Base-by-base conservation (phyloP, 2,888 invertebrate genomes). In the Eudasyphora cyanicolor region DNA sequence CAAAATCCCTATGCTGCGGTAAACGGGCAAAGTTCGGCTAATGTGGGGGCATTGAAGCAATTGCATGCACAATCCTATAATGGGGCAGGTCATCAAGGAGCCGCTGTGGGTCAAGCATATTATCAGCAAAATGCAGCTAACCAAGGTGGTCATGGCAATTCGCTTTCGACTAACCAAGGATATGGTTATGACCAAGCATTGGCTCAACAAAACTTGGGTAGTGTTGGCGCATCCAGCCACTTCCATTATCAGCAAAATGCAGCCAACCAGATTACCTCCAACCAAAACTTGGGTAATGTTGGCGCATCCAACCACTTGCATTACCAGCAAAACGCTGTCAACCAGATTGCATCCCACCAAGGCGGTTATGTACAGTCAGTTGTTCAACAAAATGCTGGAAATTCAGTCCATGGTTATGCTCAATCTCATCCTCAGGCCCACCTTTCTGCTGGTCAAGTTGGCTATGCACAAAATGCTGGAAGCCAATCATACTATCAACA, bases 351-450 rank as follows among this genome's bases (percentile, higher is more conserved):
- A 27, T n/a, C 27, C n/a, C 27, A 29, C 7, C 62, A 45, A 24
- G 21, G 5, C 35, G 10, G 24, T 17, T 32, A 29, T 14, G 17
- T 7, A 14, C n/a, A n/a, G n/a, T n/a, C 62, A 62, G 35, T 32
- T 62, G 14, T 32, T 19, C 42, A 49, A 51, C 74, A 60, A 27
- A 42, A 24, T 74, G 60, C 12, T 12, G 51, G 38, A 19, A 19
- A 24, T 29, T 32, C 29, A 14, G 24, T 12, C 27, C 4, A 27
- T 10, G 49, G 5, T 17, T 27, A 27, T 29, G 14, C n/a, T 19
- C 35, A 64, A 17, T 5, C 42, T 6, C 62, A 42, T 35, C 21
- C 19, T 38, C 70, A 38, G 17, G 38, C 35, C 51, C 76, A 76
- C 17, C 62, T 64, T 24, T 17, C 38, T 14, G 38, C 10, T 0